Evolutionary conservation across 2,888 invertebrate species (phyloP), one percentile per base, ranked within the genome.

Genomic region (Eristalinus aeneus): DNA sequence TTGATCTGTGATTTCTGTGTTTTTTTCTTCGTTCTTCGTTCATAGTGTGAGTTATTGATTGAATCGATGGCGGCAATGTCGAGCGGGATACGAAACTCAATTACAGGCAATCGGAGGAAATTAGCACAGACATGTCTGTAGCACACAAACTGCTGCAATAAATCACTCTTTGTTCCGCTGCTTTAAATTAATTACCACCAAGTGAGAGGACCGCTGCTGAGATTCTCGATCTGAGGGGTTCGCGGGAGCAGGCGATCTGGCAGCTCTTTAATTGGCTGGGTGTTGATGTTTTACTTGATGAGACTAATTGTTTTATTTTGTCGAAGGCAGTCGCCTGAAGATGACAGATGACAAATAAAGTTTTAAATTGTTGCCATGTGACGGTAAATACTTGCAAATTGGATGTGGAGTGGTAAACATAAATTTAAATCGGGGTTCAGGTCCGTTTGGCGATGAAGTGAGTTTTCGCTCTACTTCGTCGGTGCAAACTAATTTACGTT

Each of bases 91-190:
- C 63, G 8, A 53, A 22, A 73, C 69, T 83, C 58, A 58, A 83
- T 68, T 68, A 16, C 64, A 69, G 64, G 36, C 67, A 77, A 78
- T 73, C 78, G 46, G 56, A 5, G 22, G 31, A 16, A 68, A 63
- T 67, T 61, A 32, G 60, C n/a, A 39, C 27, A 46, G 10, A n/a
- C 31, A 23, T 46, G 31, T 60, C n/a, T 58, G 34, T 27, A 22
- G 22, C 23, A 11, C 63, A 20, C 36, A 63, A 39, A 54, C 53
- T n/a, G n/a, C 11, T 20, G 56, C 20, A 60, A 77, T 73, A 77
- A 73, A 73, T 78, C 83, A 74, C 69, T 39, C 12, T 2, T 39
- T 39, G 39, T 39, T 39, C 6, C n/a, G 39, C n/a, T 8, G 46
- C 16, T 53, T 74, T 65, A 16, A 77, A 69, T 64, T 56, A 68